Conservation (phyloP, 2,797 vertebrate genomes). For the Lateolabrax maculatus region DNA sequence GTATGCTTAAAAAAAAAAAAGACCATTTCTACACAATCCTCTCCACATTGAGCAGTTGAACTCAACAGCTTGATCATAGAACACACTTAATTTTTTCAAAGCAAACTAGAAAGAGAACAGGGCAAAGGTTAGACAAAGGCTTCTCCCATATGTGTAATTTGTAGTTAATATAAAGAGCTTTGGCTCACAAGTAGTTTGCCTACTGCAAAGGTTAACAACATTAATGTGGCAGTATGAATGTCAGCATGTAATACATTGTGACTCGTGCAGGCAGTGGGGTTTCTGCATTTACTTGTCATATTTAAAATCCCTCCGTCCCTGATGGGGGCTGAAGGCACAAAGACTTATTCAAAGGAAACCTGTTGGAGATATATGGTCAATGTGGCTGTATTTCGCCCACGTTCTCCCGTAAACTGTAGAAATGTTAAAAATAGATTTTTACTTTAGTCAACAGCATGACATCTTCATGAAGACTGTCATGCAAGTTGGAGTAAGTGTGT, state of each 20-base stretch:
- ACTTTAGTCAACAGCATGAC: not conserved
- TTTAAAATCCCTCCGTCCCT: not conserved
- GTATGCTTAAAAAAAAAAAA: conserved; percentile 37
- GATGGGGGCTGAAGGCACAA: not conserved
- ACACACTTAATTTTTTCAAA: not conserved
- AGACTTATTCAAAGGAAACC: not conserved
- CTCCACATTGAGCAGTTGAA: conserved; percentile 7
- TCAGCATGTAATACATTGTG: conserved; percentile 1
- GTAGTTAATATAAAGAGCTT: not conserved
- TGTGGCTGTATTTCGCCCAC: not conserved
- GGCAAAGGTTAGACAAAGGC: not conserved
- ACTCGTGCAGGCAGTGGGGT: not conserved
- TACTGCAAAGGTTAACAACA: not conserved
- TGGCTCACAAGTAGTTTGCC: not conserved
- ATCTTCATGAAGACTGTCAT: not conserved
- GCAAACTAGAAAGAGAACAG: not conserved
- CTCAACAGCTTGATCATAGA: conserved; percentile 1
- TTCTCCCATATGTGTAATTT: not conserved
- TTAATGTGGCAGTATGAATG: conserved; percentile 8
- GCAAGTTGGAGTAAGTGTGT: not conserved
- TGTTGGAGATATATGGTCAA: not conserved
- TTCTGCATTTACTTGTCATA: conserved; percentile 14
- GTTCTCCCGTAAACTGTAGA: not conserved
- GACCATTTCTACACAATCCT: conserved; percentile 2
- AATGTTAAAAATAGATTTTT: not conserved